Percentiles rank a stretch among this genome's conserved stretches.
Evolutionary conservation across 2,113 vertebrate genomes (phyloP).

Genomic region (Charadrius vociferus): DNA sequence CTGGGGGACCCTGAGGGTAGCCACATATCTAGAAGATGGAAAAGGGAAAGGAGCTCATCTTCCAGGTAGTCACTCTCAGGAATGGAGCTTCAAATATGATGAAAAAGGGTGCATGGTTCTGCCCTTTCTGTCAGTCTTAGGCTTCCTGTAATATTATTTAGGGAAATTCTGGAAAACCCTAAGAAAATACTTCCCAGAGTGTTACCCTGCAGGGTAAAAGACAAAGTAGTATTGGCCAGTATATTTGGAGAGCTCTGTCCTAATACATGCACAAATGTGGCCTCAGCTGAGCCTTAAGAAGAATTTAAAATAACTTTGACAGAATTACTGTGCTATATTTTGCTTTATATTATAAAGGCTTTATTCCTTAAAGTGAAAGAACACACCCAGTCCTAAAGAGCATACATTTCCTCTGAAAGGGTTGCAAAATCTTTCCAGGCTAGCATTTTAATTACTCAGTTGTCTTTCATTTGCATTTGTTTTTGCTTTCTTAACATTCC

Average conservation of each 20-base stretch:
- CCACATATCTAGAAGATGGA: not conserved
- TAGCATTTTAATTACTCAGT: not conserved
- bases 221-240: not conserved
- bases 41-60: not conserved
- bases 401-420: not conserved
- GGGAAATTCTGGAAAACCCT: not conserved
- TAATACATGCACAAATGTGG: not conserved
- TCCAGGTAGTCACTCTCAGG: not conserved
- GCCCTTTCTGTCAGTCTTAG: not conserved
- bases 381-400: not conserved
- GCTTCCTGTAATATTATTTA: not conserved
- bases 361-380: not conserved
- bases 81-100: not conserved
- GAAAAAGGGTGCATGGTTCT: not conserved
- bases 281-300: not conserved
- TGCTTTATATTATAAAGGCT: not conserved
- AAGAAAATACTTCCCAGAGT: not conserved
- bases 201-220: not conserved
- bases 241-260: not conserved
- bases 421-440: not conserved
- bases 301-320: not conserved
- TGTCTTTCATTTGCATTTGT: not conserved
- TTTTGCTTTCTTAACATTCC: not conserved
- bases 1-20: not conserved
- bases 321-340: not conserved